Conservation (phyloP, 2,113 vertebrate species). For the Puma concolor region DNA sequence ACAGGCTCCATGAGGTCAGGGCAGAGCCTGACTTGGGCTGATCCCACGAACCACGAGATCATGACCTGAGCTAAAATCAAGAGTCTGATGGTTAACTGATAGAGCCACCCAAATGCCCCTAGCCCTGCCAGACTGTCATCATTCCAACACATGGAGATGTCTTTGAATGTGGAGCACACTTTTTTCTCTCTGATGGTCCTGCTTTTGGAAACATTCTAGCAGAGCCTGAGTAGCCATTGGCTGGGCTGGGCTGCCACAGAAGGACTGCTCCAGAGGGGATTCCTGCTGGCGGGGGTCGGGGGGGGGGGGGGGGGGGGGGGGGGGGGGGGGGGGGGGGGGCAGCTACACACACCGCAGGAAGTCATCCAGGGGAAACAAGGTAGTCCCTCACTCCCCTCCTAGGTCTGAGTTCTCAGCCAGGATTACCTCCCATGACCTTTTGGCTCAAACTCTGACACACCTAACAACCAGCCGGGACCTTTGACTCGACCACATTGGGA, state of each 20-base stretch:
- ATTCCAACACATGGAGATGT: not conserved
- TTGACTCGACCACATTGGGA: not conserved
- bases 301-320: too few relatives aligned
- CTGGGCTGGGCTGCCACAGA: fast-evolving
- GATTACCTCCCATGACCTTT: not conserved
- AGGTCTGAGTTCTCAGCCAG: not conserved
- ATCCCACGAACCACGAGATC: too few relatives aligned
- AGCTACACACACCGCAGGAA: not conserved
- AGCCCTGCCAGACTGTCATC: not conserved
- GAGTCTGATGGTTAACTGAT: too few relatives aligned
- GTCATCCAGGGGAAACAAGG: not conserved
- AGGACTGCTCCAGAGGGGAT: not conserved
- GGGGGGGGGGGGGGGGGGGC: too few relatives aligned
- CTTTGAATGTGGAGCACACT: not conserved
- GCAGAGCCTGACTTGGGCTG: too few relatives aligned
- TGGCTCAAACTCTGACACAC: not conserved
- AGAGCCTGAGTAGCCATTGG: not conserved
- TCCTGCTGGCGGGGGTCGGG: not conserved
- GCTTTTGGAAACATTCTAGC: not conserved
- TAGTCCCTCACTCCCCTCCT: not conserved
- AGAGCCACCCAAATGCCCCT: not conserved
- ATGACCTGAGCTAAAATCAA: too few relatives aligned
- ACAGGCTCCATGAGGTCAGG: too few relatives aligned
- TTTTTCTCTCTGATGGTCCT: not conserved
- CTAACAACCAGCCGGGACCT: not conserved